phyloP scores from a whole-genome alignment of 2,888 invertebrate species.

The Julus scanicus region DNA sequence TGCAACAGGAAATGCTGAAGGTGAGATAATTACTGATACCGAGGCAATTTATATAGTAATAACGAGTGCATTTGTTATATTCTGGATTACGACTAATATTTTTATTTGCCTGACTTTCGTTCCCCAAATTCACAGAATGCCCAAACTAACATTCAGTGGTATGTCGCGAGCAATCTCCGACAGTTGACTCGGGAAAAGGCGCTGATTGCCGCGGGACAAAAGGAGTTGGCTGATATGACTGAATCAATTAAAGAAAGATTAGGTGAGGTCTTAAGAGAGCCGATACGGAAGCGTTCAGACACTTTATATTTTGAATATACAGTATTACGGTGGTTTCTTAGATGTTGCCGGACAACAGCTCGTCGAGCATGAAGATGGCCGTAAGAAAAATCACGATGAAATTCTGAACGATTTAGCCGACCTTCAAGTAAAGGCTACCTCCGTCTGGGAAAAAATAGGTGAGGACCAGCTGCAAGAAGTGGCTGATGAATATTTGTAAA shows the following conservation, averaged over 20 bases:
- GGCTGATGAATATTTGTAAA: not conserved
- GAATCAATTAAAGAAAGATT: slow-evolving; percentile 71
- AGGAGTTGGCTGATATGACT: slow-evolving; percentile 70
- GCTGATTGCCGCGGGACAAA: slow-evolving; percentile 72
- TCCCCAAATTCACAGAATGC: slow-evolving; percentile 57
- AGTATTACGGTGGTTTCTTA: slow-evolving; percentile 57
- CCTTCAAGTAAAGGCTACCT: slow-evolving; percentile 71
- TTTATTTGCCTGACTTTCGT: not conserved
- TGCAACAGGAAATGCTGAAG: slow-evolving; percentile 68
- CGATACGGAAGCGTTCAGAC: not conserved
- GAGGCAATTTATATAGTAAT: too few relatives aligned
- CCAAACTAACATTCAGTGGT: slow-evolving; percentile 67
- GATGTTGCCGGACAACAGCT: slow-evolving; percentile 70
- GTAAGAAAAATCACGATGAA: slow-evolving; percentile 70
- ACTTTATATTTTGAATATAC: not conserved
- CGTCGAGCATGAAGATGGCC: slow-evolving; percentile 68
- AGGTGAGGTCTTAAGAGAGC: slow-evolving; percentile 64
- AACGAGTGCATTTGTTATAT: too few relatives aligned
- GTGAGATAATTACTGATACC: not conserved
- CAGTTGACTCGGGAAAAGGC: slow-evolving; percentile 73
- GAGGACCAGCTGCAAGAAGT: slow-evolving; percentile 56
- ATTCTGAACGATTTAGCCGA: slow-evolving; percentile 70
- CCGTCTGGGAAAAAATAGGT: slow-evolving; percentile 72
- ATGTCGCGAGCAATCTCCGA: slow-evolving; percentile 71
- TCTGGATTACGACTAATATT: too few relatives aligned